Evolutionary conservation across 2,888 invertebrate genomes (phyloP).

Genomic region (Himalopsyche anomala): DNA sequence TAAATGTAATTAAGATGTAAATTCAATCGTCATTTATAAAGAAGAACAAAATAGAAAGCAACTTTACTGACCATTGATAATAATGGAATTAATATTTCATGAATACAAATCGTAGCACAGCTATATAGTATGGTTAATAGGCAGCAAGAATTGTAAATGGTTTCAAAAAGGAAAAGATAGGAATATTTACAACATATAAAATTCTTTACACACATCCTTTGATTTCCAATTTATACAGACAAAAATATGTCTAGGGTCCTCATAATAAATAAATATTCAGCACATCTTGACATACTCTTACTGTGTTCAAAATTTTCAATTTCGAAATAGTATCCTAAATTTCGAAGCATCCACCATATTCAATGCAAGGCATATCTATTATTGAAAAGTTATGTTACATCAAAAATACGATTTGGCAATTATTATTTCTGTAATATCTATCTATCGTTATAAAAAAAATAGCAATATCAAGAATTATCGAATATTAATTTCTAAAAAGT

Average conservation of each 20-base stretch:
- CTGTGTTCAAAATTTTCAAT: background rate
- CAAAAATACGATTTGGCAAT: slow-evolving; percentile 17
- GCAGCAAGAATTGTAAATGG: slow-evolving; percentile 35
- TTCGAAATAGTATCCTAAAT: background rate
- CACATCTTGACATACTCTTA: background rate
- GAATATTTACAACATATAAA: slow-evolving; percentile 9
- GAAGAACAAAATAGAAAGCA: too few species aligned
- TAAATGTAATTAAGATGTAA: too few species aligned
- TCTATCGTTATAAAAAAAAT: background rate
- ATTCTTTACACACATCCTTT: background rate
- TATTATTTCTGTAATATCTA: background rate
- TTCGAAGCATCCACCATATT: background rate
- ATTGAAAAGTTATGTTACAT: background rate
- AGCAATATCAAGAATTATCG: background rate
- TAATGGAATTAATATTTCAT: background rate
- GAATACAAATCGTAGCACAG: background rate
- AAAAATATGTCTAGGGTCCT: background rate
- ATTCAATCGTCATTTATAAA: too few species aligned
- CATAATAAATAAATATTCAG: background rate
- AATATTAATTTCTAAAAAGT: background rate
- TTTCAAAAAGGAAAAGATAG: background rate
- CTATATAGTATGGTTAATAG: slow-evolving; percentile 9
- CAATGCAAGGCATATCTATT: background rate
- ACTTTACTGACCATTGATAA: background rate
- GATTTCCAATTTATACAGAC: background rate